Percentiles rank a stretch among this genome's conserved stretches.
phyloP scores from a whole-genome alignment of 2,888 invertebrate genomes.

The Euspilapteryx auroguttella region DNA sequence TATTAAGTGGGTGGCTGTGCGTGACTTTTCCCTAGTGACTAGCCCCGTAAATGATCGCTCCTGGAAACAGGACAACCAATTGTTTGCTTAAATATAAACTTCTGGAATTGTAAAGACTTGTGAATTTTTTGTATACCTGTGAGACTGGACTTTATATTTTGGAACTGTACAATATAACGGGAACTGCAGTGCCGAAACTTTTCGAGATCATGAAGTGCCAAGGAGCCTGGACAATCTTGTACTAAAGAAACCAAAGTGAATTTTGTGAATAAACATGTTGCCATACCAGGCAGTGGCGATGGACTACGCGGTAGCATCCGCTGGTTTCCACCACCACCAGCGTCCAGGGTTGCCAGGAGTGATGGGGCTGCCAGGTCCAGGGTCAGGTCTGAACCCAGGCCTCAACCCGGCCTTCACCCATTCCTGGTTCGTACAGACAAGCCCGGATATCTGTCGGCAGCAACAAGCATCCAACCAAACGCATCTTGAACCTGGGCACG shows the following conservation, averaged over 20 bases:
- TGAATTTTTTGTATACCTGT: conserved; percentile 3
- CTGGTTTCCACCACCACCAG: conserved; percentile 55
- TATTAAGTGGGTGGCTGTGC: conserved; percentile 62
- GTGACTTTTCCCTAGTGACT: conserved; percentile 58
- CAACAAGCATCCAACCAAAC: conserved; percentile 73
- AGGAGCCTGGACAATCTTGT: no score
- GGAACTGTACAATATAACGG: no score
- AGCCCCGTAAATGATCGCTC: conserved; percentile 45
- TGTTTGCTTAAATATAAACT: conserved; percentile 21
- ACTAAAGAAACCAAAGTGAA: conserved; percentile 11
- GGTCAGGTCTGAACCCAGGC: conserved; percentile 49
- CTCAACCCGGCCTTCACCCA: conserved; percentile 82
- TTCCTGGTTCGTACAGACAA: conserved; percentile 90
- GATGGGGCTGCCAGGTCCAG: conserved; percentile 60
- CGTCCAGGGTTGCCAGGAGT: conserved; percentile 54
- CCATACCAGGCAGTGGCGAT: conserved; percentile 88
- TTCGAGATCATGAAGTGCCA: conserved; percentile 1
- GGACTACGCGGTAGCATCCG: conserved; percentile 72
- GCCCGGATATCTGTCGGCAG: conserved; percentile 89
- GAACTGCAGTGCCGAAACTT: no score
- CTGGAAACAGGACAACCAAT: conserved; percentile 40
- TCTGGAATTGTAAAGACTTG: neutral
- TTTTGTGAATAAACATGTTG: conserved; percentile 69
- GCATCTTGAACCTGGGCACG: conserved; percentile 93
- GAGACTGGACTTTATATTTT: no score